These are phyloP conservation scores for Canis aureus DNA, from an alignment of 2,113 vertebrate genomes.

Conservation along the genomic window DNA sequence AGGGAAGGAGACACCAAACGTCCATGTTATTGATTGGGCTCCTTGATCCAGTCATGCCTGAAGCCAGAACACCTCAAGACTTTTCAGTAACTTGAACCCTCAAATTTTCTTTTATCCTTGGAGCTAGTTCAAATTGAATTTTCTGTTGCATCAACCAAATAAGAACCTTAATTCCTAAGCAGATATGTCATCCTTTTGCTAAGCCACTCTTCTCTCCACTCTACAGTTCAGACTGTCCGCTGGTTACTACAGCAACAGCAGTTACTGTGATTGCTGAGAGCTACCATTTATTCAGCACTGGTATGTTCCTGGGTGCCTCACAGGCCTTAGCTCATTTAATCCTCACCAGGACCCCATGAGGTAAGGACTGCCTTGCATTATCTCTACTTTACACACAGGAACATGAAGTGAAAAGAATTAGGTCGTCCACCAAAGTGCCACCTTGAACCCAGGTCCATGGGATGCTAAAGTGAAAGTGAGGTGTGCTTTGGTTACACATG, in stretches of 20 bases:
- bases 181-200: not conserved
- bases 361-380: not conserved
- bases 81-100: not conserved
- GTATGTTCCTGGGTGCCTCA: not conserved
- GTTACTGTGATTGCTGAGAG: not conserved
- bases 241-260: not conserved
- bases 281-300: not conserved
- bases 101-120: not conserved
- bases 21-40: rapidly evolving
- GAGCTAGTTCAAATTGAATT: not conserved
- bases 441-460: not conserved
- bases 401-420: not conserved
- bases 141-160: not conserved
- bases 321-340: not conserved
- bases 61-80: not conserved
- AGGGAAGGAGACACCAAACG: not conserved
- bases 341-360: not conserved
- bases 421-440: too few species aligned
- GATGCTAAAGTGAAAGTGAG: not conserved
- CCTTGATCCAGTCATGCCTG: not conserved
- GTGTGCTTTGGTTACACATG: not conserved
- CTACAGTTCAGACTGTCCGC: not conserved
- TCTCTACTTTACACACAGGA: not conserved
- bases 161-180: not conserved
- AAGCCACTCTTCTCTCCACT: not conserved